Percentiles rank a stretch among this genome's conserved stretches.
phyloP scores from a whole-genome alignment of 2,888 invertebrate genomes.

The Eristalis pertinax region DNA sequence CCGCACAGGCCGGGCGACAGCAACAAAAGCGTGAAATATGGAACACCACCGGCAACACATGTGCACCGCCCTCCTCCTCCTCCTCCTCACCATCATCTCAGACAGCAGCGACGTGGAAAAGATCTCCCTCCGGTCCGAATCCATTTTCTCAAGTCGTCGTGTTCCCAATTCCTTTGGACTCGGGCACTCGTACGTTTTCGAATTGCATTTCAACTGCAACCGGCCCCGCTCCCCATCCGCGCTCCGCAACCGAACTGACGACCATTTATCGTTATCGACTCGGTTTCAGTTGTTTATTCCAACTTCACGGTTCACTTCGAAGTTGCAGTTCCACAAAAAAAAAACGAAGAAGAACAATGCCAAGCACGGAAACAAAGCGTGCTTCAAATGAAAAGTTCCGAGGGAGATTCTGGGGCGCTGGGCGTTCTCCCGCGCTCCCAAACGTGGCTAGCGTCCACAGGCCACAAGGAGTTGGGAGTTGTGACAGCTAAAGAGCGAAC shows the following conservation, averaged over 20 bases:
- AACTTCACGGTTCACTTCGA: background rate
- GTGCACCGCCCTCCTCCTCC: background rate
- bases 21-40: slow-evolving; percentile 65
- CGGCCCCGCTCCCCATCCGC: background rate
- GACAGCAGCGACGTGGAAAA: background rate
- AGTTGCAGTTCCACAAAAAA: background rate
- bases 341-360: background rate
- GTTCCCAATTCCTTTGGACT: slow-evolving; percentile 32
- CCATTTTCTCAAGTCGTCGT: slow-evolving; percentile 23
- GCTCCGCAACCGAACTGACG: background rate
- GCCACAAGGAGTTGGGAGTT: background rate
- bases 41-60: slow-evolving; percentile 41
- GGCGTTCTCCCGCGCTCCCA: too few relatives aligned
- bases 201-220: slow-evolving; percentile 13
- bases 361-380: background rate
- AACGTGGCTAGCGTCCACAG: too few relatives aligned
- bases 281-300: background rate
- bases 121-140: slow-evolving; percentile 52
- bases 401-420: background rate
- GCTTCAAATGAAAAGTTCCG: background rate
- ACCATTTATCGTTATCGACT: slow-evolving; percentile 2
- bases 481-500: background rate
- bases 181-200: slow-evolving; percentile 7
- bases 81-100: background rate
- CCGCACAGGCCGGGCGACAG: slow-evolving; percentile 42